phyloP scores from a whole-genome alignment of 2,888 invertebrate genomes.

The Apoderus coryli region DNA sequence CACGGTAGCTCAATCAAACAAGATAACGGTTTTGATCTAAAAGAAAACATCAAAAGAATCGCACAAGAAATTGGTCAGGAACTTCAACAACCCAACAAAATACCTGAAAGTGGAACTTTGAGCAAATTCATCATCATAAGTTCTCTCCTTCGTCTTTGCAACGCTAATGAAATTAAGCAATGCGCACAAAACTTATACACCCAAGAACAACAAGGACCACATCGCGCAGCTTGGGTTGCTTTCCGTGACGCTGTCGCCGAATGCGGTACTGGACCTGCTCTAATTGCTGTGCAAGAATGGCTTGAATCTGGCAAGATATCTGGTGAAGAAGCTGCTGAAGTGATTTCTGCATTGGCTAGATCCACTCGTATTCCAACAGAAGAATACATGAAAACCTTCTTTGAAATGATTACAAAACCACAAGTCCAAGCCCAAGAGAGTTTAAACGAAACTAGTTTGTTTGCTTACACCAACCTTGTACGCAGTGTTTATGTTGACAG shows the following conservation, averaged over 20 bases:
- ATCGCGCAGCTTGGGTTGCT: conserved; percentile 43
- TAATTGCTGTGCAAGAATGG: conserved; percentile 45
- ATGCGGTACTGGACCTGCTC: conserved; percentile 53
- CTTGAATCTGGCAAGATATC: conserved; percentile 36
- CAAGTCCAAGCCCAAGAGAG: conserved; percentile 37
- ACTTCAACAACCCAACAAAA: conserved; percentile 40
- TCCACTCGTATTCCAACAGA: conserved; percentile 46
- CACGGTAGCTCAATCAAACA: conserved; percentile 33
- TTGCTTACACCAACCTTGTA: conserved; percentile 44
- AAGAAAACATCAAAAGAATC: conserved; percentile 27
- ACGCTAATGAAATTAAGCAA: conserved; percentile 41
- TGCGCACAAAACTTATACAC: conserved; percentile 38
- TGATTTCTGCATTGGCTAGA: conserved; percentile 39
- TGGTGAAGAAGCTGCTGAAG: conserved; percentile 42
- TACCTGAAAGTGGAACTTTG: conserved; percentile 42
- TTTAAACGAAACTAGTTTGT: conserved; percentile 42
- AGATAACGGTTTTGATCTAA: conserved; percentile 19
- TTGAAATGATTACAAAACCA: conserved; percentile 38
- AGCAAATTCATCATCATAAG: conserved; percentile 47
- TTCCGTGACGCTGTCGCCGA: conserved; percentile 51
- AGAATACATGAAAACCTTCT: conserved; percentile 45
- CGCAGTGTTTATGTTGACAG: conserved; percentile 45
- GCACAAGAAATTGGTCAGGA: conserved; percentile 44
- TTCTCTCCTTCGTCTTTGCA: conserved; percentile 45
- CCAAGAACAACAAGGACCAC: conserved; percentile 23